Conservation (phyloP, 2,888 invertebrate genomes). For the Anoncus sp. region DNA sequence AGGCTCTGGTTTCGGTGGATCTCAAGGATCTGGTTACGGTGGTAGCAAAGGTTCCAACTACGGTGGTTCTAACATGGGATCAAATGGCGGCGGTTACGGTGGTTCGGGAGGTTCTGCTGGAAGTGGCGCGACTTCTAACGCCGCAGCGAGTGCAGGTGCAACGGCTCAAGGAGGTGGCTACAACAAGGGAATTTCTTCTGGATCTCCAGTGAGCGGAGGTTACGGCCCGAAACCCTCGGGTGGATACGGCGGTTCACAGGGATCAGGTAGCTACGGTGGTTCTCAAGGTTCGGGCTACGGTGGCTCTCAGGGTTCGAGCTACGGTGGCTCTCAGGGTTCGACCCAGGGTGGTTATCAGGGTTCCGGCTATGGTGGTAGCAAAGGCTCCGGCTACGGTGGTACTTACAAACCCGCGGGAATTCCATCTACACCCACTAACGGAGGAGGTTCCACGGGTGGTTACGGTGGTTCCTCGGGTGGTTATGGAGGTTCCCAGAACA, state of each 20-base stretch:
- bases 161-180: too few relatives aligned
- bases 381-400: conserved; percentile 22
- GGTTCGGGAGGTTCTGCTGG: too few relatives aligned
- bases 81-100: too few relatives aligned
- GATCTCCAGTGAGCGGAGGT: too few relatives aligned
- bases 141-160: too few relatives aligned
- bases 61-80: conserved; percentile 3
- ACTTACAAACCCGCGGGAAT: conserved; percentile 41
- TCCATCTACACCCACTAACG: not conserved
- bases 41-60: conserved; percentile 31
- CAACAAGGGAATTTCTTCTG: too few relatives aligned
- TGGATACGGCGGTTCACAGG: too few relatives aligned
- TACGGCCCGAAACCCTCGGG: too few relatives aligned
- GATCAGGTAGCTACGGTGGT: conserved; percentile 21
- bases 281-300: conserved; percentile 33
- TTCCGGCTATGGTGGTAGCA: conserved; percentile 27
- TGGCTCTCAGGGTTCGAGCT: conserved; percentile 1
- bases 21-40: conserved; percentile 42
- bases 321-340: conserved; percentile 8
- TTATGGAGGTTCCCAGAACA: conserved; percentile 13
- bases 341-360: conserved; percentile 20
- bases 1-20: conserved; percentile 25
- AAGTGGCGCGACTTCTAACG: too few relatives aligned
- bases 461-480: conserved; percentile 30
- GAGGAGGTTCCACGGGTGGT: conserved; percentile 42